Evolutionary conservation across 2,797 vertebrate genomes (phyloP), one percentile per base, ranked within the genome.

Genomic region (Phylloscopus collybita): DNA sequence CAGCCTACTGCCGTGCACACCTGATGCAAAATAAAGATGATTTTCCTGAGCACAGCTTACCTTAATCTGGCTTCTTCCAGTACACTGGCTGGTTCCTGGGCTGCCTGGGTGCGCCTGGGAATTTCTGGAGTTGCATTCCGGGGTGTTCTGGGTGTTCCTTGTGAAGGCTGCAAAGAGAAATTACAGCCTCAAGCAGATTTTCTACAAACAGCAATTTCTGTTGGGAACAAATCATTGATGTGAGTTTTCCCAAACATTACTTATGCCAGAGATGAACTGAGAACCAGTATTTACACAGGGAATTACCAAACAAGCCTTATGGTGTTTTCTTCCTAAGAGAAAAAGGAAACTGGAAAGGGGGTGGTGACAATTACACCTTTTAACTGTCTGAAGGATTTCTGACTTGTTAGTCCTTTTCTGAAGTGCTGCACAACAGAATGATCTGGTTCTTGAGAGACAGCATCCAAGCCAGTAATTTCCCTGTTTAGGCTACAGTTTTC

Each of bases 11-110:
- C 29, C 76, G 8, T 42, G 44, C 27, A 50, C 38, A 45, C 5
- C 53, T 57, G 15, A 83, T 4, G 2, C 27, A 90, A 45, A 54
- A 30, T 22, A 16, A 27, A 59, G 26, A 30, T n/a, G 0, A 75
- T 57, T 84, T 86, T 86, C 56, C 8, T 36, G 18, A 75, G 36
- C 11, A 51, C 22, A n/a, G 3, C 0, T 97, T 93, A 99, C 99
- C 99, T 99, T 29, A 98, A 92, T 47, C 99, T 98, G 60, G 99
- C 99, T 93, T 99, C 98, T 94, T 99, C 99, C 59, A 99, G 97
- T 4, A 98, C 62, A 22, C 95, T 99, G 23, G 95, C 80, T 2
- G 99, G 99, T 42, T 98, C 98, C 76, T 97, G 98, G n/a, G 98
- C 96, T 4, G 98, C 98, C 12, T 98, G 96, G 10, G 73, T 97